These are phyloP conservation scores for Hucho hucho DNA, from an alignment of 2,113 vertebrate species.

Conservation along the genomic window DNA sequence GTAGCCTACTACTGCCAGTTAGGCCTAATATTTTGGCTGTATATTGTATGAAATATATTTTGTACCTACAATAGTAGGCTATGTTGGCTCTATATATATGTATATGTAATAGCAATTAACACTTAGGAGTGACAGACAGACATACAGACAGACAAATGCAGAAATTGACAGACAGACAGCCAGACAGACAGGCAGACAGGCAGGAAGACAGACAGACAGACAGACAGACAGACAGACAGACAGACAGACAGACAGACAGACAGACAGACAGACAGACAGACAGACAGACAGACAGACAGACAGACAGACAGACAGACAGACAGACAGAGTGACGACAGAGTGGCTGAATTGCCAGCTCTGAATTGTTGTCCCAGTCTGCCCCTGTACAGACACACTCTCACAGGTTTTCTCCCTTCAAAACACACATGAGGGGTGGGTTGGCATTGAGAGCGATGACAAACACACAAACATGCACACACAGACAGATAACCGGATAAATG, in stretches of 20 bases:
- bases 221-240: slow-evolving; percentile 20
- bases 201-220: slow-evolving; percentile 20
- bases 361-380: no score
- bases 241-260: not conserved
- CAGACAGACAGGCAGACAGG: slow-evolving; percentile 7
- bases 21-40: no score
- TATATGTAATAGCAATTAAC: not conserved
- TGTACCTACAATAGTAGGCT: no score
- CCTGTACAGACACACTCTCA: slow-evolving; percentile 15
- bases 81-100: no score
- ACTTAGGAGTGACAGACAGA: no score
- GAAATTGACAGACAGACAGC: not conserved
- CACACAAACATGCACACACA: not conserved
- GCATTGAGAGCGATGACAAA: not conserved
- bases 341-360: no score
- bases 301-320: not conserved
- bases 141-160: not conserved
- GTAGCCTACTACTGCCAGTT: no score
- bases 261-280: not conserved
- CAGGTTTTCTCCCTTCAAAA: not conserved
- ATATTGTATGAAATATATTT: no score
- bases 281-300: not conserved
- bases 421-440: no score
- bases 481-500: not conserved
- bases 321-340: not conserved